Evolutionary conservation across 2,113 vertebrate species (phyloP).

Genomic region (Thymallus thymallus): DNA sequence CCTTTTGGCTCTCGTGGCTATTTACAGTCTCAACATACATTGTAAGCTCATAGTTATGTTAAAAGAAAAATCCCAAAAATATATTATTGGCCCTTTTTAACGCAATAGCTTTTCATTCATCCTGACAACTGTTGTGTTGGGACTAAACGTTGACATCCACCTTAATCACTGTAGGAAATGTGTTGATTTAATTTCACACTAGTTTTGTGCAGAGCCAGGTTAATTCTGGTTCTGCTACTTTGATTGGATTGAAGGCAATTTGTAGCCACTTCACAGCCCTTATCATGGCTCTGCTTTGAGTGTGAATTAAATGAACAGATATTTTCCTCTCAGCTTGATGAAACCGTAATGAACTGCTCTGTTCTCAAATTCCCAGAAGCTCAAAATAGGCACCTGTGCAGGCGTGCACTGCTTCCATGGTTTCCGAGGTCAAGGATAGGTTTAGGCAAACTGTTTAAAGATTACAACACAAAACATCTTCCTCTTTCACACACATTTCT

Average conservation of each 20-base stretch:
- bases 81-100: background rate
- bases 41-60: no score
- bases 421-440: background rate
- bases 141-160: background rate
- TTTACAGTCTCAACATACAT: no score
- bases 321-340: background rate
- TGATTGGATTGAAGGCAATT: no score
- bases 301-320: no score
- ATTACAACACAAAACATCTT: no score
- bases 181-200: background rate
- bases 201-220: background rate
- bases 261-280: no score
- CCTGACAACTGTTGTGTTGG: background rate
- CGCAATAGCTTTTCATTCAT: background rate
- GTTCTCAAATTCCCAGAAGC: background rate
- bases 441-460: background rate
- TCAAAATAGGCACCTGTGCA: background rate
- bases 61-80: background rate
- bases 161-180: background rate
- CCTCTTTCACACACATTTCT: no score
- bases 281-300: no score
- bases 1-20: no score
- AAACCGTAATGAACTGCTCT: background rate
- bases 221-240: no score
- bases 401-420: background rate